Evolutionary conservation across 1,140 invertebrate genomes (phyloP).

Genomic region (Aphaenogaster rudis): DNA sequence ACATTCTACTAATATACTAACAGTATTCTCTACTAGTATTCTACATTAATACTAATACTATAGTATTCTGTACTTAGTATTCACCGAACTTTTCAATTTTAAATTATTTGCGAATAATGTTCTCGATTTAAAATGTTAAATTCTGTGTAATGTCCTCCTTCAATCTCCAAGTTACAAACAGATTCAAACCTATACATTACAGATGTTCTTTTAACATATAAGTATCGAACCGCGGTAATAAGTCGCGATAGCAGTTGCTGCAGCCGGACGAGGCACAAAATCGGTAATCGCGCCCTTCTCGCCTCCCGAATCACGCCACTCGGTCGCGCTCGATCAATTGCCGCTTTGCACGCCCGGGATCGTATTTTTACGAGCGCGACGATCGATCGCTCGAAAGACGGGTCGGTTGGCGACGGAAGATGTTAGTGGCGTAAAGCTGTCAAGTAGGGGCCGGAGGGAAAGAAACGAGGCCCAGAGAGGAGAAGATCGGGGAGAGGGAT

Average conservation of each 20-base stretch:
- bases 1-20: too few species aligned
- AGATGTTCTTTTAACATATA: background rate
- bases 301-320: conserved; percentile 8
- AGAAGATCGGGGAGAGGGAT: background rate
- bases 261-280: background rate
- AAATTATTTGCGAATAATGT: background rate
- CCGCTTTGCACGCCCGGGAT: background rate
- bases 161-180: background rate
- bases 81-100: background rate
- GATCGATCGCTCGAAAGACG: conserved; percentile 35
- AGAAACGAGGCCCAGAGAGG: background rate
- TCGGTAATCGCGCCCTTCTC: conserved; percentile 11
- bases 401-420: conserved; percentile 4
- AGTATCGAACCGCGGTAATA: background rate
- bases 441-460: background rate
- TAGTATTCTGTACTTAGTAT: background rate
- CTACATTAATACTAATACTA: too few species aligned
- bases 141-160: background rate
- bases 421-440: background rate
- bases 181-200: background rate
- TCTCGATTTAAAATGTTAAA: background rate
- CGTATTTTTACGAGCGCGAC: conserved; percentile 12
- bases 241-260: background rate
- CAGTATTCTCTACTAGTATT: too few species aligned
- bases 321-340: conserved; percentile 33